Evolutionary conservation across 2,888 invertebrate genomes (phyloP), one percentile per base, ranked within the genome.

Genomic region (Lysandra coridon): DNA sequence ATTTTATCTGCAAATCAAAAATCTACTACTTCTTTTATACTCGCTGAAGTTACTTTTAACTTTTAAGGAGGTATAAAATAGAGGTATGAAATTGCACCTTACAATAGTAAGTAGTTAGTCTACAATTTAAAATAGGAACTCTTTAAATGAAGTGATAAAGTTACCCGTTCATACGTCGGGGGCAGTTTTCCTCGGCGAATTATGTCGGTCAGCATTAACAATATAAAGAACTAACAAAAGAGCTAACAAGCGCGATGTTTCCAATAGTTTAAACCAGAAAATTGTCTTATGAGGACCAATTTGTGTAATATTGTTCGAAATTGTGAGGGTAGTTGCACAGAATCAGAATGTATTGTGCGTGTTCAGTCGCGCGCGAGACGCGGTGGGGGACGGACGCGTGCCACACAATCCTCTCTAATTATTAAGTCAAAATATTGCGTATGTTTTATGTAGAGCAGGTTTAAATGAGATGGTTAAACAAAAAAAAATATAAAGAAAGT

Each of bases 261-360:
- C 86, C 86, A 85, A 83, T 86, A 87, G 87, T 87, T 88, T 87
- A 86, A 85, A 82, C 84, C 79, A 80, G 82, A 84, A 88, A 88
- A 87, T 88, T 87, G 85, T 86, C 85, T 85, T 83, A 83, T 82
- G 86, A 84, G 85, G 85, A 85, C 85, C 86, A 88, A 88, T 88
- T 87, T 91, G 86, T 87, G 87, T 88, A 89, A 89, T 84, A 90
- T 89, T 87, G 87, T 83, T 78, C 87, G 89, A 92, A 92, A 92
- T 92, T 90, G 90, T 82, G 91, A 90, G 93, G 93, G 93, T 91
- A 91, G 92, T 86, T 86, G 87, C 85, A 79, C 79, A 79, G 89
- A 92, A 92, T 93, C 92, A 92, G 88, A 87, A 87, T 86, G 86
- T 85, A 93, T 93, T 93, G 93, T 93, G 84, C 83, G 85, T 79